Conservation (phyloP, 2,888 invertebrate species). For the Azorinus chamasolen region DNA sequence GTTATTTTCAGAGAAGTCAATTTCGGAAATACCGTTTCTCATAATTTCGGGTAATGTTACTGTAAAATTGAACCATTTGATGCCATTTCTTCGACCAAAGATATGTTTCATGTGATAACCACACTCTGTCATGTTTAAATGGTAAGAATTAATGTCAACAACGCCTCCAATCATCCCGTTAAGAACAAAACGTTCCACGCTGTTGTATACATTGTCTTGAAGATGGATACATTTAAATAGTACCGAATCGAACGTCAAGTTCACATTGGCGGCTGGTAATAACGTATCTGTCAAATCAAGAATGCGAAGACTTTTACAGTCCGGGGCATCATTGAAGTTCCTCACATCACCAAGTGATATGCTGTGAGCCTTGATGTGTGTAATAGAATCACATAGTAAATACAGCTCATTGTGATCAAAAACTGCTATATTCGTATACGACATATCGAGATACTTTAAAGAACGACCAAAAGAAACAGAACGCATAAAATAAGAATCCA, state of each 20-base stretch:
- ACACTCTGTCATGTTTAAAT: neutral
- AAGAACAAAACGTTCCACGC: neutral
- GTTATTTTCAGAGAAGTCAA: slow-evolving; percentile 15
- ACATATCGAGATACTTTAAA: no score
- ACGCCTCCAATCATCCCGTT: neutral
- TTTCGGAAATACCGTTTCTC: neutral
- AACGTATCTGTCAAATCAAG: slow-evolving; percentile 6
- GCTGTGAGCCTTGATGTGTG: neutral
- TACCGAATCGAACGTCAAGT: no score
- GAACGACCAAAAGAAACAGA: no score
- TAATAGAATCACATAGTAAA: slow-evolving; percentile 1
- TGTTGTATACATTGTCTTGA: neutral
- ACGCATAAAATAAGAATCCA: no score
- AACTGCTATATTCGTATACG: no score
- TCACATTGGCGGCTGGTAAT: neutral
- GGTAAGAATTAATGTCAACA: neutral
- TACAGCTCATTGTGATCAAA: neutral
- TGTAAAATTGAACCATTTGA: slow-evolving; percentile 11
- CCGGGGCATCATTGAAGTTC: neutral
- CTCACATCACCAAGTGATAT: neutral
- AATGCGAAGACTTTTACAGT: neutral
- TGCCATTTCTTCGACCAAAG: slow-evolving; percentile 2
- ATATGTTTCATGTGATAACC: slow-evolving; percentile 6
- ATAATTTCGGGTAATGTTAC: neutral
- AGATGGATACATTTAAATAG: neutral